Evolutionary conservation across 2,888 invertebrate genomes (phyloP).

Genomic region (Pollenia griseotomentosa): DNA sequence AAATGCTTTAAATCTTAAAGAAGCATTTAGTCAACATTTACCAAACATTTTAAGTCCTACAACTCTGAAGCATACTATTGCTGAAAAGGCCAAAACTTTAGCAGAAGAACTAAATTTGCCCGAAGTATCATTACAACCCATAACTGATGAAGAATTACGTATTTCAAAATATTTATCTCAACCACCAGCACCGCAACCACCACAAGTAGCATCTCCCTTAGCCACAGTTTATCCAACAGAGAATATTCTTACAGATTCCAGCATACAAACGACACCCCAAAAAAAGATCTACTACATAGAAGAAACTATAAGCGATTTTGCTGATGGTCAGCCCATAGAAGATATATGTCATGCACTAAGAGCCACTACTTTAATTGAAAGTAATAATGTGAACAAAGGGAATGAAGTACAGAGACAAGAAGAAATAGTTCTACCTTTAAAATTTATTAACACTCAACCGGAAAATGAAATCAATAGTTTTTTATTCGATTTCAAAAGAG

Average conservation of each 20-base stretch:
- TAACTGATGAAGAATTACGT: conserved; percentile 77
- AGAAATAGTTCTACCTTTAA: conserved; percentile 24
- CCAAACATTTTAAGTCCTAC: conserved; percentile 87
- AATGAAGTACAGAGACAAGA: not conserved
- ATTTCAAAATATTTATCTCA: conserved; percentile 73
- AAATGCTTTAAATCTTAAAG: conserved; percentile 75
- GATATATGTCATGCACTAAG: conserved; percentile 75
- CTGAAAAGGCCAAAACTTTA: conserved; percentile 89
- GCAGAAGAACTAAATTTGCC: conserved; percentile 80
- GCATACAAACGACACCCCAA: conserved; percentile 79
- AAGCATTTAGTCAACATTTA: conserved; percentile 80
- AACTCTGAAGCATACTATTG: conserved; percentile 89
- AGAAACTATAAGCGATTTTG: conserved; percentile 73
- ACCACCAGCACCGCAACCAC: conserved; percentile 64
- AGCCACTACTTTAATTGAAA: conserved; percentile 60
- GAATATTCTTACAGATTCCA: conserved; percentile 77
- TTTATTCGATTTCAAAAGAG: conserved; percentile 79
- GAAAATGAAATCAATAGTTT: conserved; percentile 78
- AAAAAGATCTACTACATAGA: conserved; percentile 76
- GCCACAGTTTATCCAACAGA: conserved; percentile 71
- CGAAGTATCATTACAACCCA: conserved; percentile 78
- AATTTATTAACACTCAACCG: conserved; percentile 72
- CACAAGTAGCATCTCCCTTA: conserved; percentile 60
- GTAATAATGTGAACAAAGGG: conserved; percentile 23
- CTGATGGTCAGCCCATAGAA: conserved; percentile 79